Conservation (phyloP, 2,888 invertebrate genomes). For the Steinernema scapterisci region DNA sequence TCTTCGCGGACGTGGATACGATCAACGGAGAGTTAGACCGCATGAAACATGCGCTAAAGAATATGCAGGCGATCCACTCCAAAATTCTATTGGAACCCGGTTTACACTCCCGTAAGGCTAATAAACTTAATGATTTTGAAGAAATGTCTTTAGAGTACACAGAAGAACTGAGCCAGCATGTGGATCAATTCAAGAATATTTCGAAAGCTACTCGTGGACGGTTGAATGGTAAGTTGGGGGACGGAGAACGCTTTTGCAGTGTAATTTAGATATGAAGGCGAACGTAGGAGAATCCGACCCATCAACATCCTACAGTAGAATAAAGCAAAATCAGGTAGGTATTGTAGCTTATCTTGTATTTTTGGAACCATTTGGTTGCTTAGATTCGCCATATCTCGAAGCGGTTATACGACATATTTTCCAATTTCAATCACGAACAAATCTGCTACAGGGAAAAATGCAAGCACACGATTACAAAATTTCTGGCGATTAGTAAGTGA, state of each 20-base stretch:
- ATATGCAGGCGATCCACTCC: slow-evolving; percentile 42
- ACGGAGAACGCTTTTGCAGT: too few species aligned
- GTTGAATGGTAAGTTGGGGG: slow-evolving; percentile 38
- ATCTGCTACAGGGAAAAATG: slow-evolving; percentile 43
- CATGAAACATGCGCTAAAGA: slow-evolving; percentile 35
- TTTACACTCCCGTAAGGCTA: slow-evolving; percentile 35
- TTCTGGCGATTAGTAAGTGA: slow-evolving; percentile 40
- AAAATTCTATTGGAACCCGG: slow-evolving; percentile 44
- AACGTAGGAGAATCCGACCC: slow-evolving; percentile 18
- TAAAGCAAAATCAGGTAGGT: slow-evolving; percentile 45
- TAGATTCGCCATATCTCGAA: slow-evolving; percentile 38
- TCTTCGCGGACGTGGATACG: background rate
- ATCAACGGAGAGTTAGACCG: slow-evolving; percentile 34
- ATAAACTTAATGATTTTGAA: background rate
- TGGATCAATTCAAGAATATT: slow-evolving; percentile 38
- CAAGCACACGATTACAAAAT: slow-evolving; percentile 41
- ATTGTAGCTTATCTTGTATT: background rate
- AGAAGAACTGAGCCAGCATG: slow-evolving; percentile 39
- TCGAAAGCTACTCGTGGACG: slow-evolving; percentile 35
- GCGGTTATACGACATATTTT: slow-evolving; percentile 36
- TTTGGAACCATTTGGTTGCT: background rate
- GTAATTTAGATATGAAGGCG: slow-evolving; percentile 38
- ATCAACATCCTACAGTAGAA: slow-evolving; percentile 35
- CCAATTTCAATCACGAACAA: slow-evolving; percentile 43
- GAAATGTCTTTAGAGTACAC: slow-evolving; percentile 39